phyloP scores from a whole-genome alignment of 2,888 invertebrate genomes.

The Apamea crenata region DNA sequence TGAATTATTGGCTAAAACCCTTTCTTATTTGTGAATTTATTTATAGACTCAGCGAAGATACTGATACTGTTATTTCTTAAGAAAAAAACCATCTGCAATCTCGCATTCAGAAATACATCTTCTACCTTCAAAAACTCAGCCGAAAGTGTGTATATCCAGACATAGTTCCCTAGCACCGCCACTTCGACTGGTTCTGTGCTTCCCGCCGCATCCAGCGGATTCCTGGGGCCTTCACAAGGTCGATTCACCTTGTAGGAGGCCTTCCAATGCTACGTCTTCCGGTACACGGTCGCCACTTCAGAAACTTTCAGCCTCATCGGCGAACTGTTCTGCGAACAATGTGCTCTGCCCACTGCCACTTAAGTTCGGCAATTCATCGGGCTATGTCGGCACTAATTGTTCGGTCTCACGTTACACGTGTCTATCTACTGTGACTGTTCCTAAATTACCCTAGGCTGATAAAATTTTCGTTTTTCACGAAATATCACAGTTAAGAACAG shows the following conservation, averaged over 20 bases:
- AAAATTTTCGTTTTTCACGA: too few species aligned
- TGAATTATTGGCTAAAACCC: not conserved
- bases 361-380: too few species aligned
- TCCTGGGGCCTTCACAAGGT: not conserved
- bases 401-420: not conserved
- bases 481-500: too few species aligned
- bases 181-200: not conserved
- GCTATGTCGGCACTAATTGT: too few species aligned
- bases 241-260: not conserved
- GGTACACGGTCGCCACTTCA: not conserved
- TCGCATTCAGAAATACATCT: not conserved
- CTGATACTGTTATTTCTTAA: not conserved
- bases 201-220: not conserved
- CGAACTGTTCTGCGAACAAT: too few species aligned
- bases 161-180: not conserved
- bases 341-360: too few species aligned
- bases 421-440: too few species aligned
- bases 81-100: constrained; percentile 1
- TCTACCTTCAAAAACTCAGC: too few species aligned
- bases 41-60: not conserved
- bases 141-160: too few species aligned
- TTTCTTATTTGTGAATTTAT: not conserved
- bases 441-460: too few species aligned
- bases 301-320: not conserved
- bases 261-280: not conserved